Base-by-base conservation (phyloP, 1,140 invertebrate genomes). In the Aricia agestis region DNA sequence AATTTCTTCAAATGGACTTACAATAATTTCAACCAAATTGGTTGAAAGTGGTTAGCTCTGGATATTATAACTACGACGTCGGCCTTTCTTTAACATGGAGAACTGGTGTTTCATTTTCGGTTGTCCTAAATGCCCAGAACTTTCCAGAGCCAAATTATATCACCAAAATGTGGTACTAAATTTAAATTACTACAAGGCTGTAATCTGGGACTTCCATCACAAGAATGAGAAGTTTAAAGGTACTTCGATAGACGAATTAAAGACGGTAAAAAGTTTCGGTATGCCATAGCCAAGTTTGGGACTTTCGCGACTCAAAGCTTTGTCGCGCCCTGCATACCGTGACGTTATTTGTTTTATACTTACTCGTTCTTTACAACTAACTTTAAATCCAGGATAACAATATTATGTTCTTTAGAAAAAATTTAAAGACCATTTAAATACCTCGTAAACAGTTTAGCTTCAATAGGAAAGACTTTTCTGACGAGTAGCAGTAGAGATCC, bases 331-430 rank as follows among this genome's bases (percentile, higher is more conserved):
- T 73, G 66, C 76, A 81, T 83, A 74, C 78, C 81, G 73, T 70
- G 72, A 73, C 72, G 80, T 75, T 78, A 82, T 83, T 83, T 87
- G 82, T 84, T 85, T 82, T 83, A 77, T 73, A 79, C 36, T 36
- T 9, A 80, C 78, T 80, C 79, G 78, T 78, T 79, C 77, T 76
- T 76, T 65, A 17, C 41, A 66, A 74, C 75, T 73, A 78, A 78
- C 80, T 80, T 80, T 75, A 76, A 80, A 81, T 80, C 78, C 77
- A 76, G 78, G 75, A 74, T 72, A 76, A n/a, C n/a, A n/a, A n/a
- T n/a, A n/a, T n/a, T n/a, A n/a, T n/a, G n/a, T n/a, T n/a, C n/a
- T n/a, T n/a, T n/a, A n/a, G n/a, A n/a, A n/a, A n/a, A n/a, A n/a
- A n/a, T n/a, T n/a, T n/a, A n/a, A n/a, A n/a, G n/a, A n/a, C n/a